phyloP scores from a whole-genome alignment of 2,888 invertebrate species.

The Xylota segnis region DNA sequence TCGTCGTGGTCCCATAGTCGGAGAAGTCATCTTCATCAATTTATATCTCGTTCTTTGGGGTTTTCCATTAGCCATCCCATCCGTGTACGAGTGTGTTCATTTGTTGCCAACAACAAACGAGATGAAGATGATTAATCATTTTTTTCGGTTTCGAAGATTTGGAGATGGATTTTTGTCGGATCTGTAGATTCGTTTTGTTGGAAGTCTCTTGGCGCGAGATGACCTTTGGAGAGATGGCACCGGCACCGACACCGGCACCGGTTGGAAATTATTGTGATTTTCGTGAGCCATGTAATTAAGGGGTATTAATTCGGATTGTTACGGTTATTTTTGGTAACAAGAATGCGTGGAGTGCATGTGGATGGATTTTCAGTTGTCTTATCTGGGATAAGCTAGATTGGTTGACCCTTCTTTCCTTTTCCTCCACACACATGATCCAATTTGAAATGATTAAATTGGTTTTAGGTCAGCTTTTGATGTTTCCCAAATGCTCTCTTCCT shows the following conservation, averaged over 20 bases:
- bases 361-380: background rate
- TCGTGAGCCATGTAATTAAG: conserved; percentile 70
- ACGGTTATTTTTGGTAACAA: conserved; percentile 48
- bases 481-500: background rate
- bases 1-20: conserved; percentile 52
- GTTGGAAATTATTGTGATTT: conserved; percentile 66
- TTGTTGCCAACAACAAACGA: conserved; percentile 51
- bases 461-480: background rate
- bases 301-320: conserved; percentile 71
- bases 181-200: conserved; percentile 3
- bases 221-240: conserved; percentile 61
- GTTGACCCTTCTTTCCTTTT: conserved; percentile 7
- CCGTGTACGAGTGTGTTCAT: conserved; percentile 42
- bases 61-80: conserved; percentile 70
- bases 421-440: conserved; percentile 21
- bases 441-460: conserved; percentile 1
- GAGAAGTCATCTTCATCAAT: conserved; percentile 77
- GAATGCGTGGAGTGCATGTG: conserved; percentile 43
- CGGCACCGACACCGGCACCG: conserved; percentile 59
- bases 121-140: conserved; percentile 70
- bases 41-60: conserved; percentile 72
- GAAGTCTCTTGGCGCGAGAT: conserved; percentile 55
- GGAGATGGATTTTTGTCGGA: conserved; percentile 45
- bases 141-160: conserved; percentile 47
- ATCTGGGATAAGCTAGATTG: background rate